These are phyloP conservation scores for Mionectes olivaceus DNA, from an alignment of 2,797 vertebrate species.

Conservation along the genomic window DNA sequence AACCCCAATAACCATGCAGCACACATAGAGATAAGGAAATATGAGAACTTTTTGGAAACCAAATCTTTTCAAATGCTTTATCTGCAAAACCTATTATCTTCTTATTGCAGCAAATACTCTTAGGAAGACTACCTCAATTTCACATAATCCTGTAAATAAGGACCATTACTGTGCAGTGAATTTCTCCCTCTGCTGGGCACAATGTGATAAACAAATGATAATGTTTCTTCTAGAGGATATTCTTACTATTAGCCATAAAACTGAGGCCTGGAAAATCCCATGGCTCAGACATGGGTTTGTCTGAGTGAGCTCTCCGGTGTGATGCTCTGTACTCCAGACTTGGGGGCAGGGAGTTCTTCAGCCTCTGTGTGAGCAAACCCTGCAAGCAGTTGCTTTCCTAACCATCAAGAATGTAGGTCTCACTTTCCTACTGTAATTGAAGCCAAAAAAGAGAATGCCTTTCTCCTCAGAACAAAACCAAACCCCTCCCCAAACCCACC, in stretches of 20 bases:
- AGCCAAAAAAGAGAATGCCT: neutral
- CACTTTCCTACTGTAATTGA: neutral
- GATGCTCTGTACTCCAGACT: accelerated
- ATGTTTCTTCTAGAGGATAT: neutral
- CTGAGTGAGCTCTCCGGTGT: neutral
- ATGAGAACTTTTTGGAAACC: neutral
- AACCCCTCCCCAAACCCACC: neutral
- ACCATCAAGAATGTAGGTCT: accelerated
- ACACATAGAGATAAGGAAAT: neutral
- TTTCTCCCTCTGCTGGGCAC: constrained; percentile 41
- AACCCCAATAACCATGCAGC: neutral
- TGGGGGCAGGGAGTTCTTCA: neutral
- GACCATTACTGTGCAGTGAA: neutral
- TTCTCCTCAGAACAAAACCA: neutral
- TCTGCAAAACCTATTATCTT: neutral
- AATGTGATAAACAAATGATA: neutral
- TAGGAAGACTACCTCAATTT: neutral
- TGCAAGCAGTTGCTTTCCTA: neutral
- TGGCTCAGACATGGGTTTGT: neutral
- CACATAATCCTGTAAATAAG: neutral
- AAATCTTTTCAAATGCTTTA: neutral
- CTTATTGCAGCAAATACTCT: neutral
- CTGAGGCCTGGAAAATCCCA: neutral
- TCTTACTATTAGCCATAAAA: neutral
- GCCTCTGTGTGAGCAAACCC: neutral